phyloP scores from a whole-genome alignment of 2,113 vertebrate genomes.

The Brachypteracias leptosomus region DNA sequence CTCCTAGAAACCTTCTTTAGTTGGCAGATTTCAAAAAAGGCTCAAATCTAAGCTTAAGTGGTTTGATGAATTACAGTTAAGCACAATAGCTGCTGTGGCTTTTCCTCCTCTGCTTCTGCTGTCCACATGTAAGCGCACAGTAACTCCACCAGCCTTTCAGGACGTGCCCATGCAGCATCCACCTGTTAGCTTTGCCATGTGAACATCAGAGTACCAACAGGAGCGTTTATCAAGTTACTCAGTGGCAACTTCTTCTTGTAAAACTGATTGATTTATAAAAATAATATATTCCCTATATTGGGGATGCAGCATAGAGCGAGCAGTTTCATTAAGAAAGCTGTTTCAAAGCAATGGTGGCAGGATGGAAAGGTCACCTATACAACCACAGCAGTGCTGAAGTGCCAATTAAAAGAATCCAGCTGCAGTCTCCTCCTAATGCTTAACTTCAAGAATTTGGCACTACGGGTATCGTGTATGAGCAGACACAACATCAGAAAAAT shows the following conservation, averaged over 20 bases:
- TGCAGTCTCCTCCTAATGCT: neutral
- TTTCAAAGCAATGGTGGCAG: neutral
- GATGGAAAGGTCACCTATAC: neutral
- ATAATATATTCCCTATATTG: neutral
- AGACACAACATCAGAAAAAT: neutral
- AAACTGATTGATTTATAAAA: neutral
- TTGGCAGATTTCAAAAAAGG: neutral
- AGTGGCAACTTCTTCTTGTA: neutral
- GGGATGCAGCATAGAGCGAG: neutral
- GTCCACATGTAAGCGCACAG: neutral
- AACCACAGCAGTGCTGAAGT: neutral
- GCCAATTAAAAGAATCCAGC: neutral
- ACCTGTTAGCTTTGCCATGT: neutral
- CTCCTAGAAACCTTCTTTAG: neutral
- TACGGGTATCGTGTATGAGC: neutral
- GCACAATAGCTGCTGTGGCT: neutral
- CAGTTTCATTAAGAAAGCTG: neutral
- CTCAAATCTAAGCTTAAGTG: neutral
- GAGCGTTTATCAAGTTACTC: neutral
- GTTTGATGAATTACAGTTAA: neutral
- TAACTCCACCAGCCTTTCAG: neutral
- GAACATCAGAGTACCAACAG: neutral
- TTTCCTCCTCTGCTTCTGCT: neutral
- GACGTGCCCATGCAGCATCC: neutral
- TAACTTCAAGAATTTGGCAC: neutral